These are phyloP conservation scores for Podarcis lilfordi DNA, from an alignment of 2,797 vertebrate genomes.

Conservation along the genomic window DNA sequence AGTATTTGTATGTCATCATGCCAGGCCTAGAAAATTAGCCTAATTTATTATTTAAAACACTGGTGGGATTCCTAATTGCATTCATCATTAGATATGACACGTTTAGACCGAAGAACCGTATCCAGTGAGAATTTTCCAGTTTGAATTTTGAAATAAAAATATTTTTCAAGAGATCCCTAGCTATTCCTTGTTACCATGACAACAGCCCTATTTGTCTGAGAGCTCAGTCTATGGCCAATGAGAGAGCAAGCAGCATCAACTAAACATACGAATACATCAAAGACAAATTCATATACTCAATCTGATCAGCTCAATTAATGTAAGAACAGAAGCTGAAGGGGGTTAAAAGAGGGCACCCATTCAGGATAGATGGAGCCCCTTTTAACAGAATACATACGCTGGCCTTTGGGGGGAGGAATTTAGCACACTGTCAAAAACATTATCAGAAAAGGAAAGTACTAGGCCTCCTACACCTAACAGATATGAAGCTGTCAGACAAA, in stretches of 20 bases:
- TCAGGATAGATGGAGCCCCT: constrained; percentile 85
- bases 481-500: constrained; percentile 99
- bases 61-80: constrained; percentile 87
- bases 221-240: constrained; percentile 87
- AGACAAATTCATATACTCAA: constrained; percentile 90
- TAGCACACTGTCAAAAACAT: constrained; percentile 96
- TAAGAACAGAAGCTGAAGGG: constrained; percentile 91
- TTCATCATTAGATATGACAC: constrained; percentile 87
- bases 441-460: constrained; percentile 89
- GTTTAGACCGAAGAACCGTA: constrained; percentile 82
- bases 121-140: constrained; percentile 88
- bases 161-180: constrained; percentile 91
- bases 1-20: constrained; percentile 82
- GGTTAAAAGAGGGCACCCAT: constrained; percentile 92
- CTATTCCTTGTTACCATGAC: constrained; percentile 92
- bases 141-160: constrained; percentile 93
- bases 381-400: constrained; percentile 83
- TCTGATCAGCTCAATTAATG: constrained; percentile 96
- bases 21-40: constrained; percentile 83
- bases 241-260: constrained; percentile 82
- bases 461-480: constrained; percentile 92
- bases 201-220: constrained; percentile 95
- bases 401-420: constrained; percentile 88
- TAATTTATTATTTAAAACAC: constrained; percentile 90
- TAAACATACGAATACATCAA: constrained; percentile 90